These are phyloP conservation scores for Nowickia ferox DNA, from an alignment of 2,888 invertebrate species.

Conservation along the genomic window DNA sequence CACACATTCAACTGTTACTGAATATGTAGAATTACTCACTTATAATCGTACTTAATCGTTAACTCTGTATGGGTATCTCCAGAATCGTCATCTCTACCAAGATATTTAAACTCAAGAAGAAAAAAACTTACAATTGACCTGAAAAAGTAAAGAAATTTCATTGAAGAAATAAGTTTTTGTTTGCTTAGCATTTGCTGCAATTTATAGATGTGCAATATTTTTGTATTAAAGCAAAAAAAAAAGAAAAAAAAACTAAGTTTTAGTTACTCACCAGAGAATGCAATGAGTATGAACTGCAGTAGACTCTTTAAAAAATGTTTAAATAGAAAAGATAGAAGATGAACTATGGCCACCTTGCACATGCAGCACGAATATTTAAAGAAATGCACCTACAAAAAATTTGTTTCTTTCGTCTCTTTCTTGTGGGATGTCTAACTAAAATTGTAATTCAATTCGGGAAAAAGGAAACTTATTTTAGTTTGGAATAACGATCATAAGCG, in stretches of 20 bases:
- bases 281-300: conserved; percentile 3
- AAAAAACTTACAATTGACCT: conserved; percentile 57
- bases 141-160: conserved; percentile 69
- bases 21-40: conserved; percentile 4
- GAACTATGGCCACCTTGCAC: conserved; percentile 74
- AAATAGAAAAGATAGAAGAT: conserved; percentile 65
- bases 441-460: conserved; percentile 48
- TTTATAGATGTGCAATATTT: conserved; percentile 52
- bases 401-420: conserved; percentile 14
- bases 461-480: not conserved
- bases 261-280: conserved; percentile 42
- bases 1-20: conserved; percentile 61
- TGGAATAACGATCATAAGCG: conserved; percentile 3
- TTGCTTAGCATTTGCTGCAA: conserved; percentile 40
- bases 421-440: conserved; percentile 29
- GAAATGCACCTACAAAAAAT: conserved; percentile 50
- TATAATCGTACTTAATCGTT: not conserved
- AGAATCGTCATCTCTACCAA: not conserved
- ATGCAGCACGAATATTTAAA: conserved; percentile 58
- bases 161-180: conserved; percentile 57
- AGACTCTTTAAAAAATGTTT: conserved; percentile 16
- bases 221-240: not conserved
- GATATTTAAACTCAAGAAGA: not conserved
- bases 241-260: conserved; percentile 25
- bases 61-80: not conserved